A percentile compares a stretch with the other conserved stretches of the same genome.
phyloP scores from a whole-genome alignment of 2,113 vertebrate species.

The Eolophus roseicapilla region DNA sequence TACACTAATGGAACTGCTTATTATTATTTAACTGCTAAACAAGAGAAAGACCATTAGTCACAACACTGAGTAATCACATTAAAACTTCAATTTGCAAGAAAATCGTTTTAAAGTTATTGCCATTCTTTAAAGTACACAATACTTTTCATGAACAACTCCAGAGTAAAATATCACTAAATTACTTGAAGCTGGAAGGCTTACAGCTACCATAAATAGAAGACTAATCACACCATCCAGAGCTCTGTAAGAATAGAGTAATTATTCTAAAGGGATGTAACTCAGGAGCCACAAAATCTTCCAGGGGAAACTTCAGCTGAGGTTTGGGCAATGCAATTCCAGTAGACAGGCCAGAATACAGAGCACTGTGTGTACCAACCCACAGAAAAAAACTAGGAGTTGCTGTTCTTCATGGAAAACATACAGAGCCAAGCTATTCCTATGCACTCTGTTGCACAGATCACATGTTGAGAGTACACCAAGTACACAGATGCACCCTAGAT shows the following conservation, averaged over 20 bases:
- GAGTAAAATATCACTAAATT: background rate
- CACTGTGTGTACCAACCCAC: too few relatives aligned
- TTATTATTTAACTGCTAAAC: background rate
- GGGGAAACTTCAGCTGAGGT: background rate
- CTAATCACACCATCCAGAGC: background rate
- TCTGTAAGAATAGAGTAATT: background rate
- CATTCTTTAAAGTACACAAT: background rate
- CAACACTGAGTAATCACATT: background rate
- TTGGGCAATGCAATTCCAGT: background rate
- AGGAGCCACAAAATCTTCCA: background rate
- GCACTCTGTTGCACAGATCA: background rate
- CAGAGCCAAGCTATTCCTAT: background rate
- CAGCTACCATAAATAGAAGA: background rate
- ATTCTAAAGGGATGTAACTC: background rate
- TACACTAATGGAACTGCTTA: background rate
- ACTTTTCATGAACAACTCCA: background rate
- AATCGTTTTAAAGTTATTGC: background rate
- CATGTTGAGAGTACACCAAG: background rate
- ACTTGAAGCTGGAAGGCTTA: background rate
- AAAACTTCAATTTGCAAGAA: background rate
- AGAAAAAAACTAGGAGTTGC: background rate
- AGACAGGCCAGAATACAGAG: background rate
- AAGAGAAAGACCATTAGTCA: slow-evolving; percentile 1
- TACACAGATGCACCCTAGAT: background rate
- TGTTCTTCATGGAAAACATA: background rate